phyloP scores from a whole-genome alignment of 2,888 invertebrate species.

The Siphlonurus alternatus region DNA sequence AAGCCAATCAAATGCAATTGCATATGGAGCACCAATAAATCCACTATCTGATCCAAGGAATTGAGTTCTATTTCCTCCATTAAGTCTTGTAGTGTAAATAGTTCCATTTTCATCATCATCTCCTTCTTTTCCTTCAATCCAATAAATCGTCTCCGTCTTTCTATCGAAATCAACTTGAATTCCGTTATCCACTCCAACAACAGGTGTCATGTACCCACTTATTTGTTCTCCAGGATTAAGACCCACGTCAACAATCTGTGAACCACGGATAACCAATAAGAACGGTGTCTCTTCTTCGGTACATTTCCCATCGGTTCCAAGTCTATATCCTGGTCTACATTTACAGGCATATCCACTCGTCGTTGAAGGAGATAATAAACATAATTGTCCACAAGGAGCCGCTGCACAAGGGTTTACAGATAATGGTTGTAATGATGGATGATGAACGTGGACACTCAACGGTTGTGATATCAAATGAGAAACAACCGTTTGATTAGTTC shows the following conservation, averaged over 20 bases:
- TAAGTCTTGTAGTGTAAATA: constrained; percentile 65
- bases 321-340: constrained; percentile 75
- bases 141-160: constrained; percentile 65
- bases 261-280: constrained; percentile 75
- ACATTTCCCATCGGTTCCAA: constrained; percentile 46
- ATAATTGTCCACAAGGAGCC: constrained; percentile 72
- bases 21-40: constrained; percentile 79
- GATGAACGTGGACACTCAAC: constrained; percentile 86
- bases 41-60: constrained; percentile 66
- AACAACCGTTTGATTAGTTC: constrained; percentile 81
- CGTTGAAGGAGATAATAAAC: constrained; percentile 66
- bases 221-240: constrained; percentile 57
- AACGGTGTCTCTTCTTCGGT: constrained; percentile 75
- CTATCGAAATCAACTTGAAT: constrained; percentile 85
- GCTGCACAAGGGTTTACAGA: constrained; percentile 54
- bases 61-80: constrained; percentile 67
- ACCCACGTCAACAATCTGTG: constrained; percentile 75
- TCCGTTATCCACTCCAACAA: constrained; percentile 77
- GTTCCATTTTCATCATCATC: constrained; percentile 52
- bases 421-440: constrained; percentile 80
- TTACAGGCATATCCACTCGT: constrained; percentile 64
- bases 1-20: constrained; percentile 92
- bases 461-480: constrained; percentile 91
- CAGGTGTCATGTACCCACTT: constrained; percentile 64
- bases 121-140: constrained; percentile 56